Percentiles rank a stretch among this genome's conserved stretches.
These are phyloP conservation scores for Allophyes oxyacanthae DNA, from an alignment of 2,888 invertebrate species.

Conservation along the genomic window DNA sequence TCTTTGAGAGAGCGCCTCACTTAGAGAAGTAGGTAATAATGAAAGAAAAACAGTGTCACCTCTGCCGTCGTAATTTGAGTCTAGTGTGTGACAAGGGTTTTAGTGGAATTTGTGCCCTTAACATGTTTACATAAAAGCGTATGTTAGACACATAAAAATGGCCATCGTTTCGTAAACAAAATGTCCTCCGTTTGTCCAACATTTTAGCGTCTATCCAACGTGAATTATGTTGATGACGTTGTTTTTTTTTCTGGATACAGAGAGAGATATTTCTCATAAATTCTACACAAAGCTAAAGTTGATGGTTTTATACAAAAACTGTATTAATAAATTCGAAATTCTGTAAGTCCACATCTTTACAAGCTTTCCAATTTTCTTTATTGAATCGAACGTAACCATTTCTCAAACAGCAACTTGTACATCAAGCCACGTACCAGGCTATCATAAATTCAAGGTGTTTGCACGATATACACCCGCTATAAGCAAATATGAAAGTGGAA, in stretches of 20 bases:
- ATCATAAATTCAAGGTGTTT: conserved; percentile 53
- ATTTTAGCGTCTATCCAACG: too few relatives aligned
- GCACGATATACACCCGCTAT: conserved; percentile 17
- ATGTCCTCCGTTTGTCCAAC: too few relatives aligned
- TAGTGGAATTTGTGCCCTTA: background rate
- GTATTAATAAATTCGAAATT: conserved; percentile 1
- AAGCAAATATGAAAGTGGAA: conserved; percentile 34
- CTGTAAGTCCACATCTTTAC: conserved; percentile 13
- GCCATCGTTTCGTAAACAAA: too few relatives aligned
- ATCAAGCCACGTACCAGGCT: conserved; percentile 56
- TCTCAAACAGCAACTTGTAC: conserved; percentile 27
- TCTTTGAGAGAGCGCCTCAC: background rate
- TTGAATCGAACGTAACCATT: conserved; percentile 26
- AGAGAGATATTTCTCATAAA: too few relatives aligned
- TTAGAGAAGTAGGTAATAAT: conserved; percentile 5
- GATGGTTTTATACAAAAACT: background rate
- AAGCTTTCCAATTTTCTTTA: conserved; percentile 28
- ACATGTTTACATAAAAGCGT: too few relatives aligned
- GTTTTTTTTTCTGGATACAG: too few relatives aligned
- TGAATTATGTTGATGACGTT: too few relatives aligned
- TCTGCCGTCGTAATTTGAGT: conserved; percentile 3
- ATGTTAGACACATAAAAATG: too few relatives aligned
- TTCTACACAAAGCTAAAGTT: too few relatives aligned
- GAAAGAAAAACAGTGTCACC: conserved; percentile 13
- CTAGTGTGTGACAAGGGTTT: background rate